Base-by-base conservation (phyloP, 2,113 vertebrate species). In the Indicator maculatus region DNA sequence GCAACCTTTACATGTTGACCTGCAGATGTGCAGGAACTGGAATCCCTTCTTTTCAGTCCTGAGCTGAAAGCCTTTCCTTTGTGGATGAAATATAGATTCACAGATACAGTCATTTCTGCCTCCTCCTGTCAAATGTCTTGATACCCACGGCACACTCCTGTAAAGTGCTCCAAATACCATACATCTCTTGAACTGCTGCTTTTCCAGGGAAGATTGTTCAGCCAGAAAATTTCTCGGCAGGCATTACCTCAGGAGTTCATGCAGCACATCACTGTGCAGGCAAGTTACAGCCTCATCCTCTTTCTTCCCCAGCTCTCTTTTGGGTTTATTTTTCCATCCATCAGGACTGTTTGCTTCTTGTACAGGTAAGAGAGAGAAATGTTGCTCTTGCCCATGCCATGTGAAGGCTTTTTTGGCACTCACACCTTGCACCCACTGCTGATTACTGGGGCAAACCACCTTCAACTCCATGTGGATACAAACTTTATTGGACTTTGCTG, bases 391-490 rank as follows among this genome's bases (percentile, higher is more conserved):
- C 74, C 70, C 60, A 13, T 74, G 79, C 31, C 26, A 30, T 7
- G 27, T 76, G 88, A 89, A 88, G 87, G 28, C 85, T 91, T 74
- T 86, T 77, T 89, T 88, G 95, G 56, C 52, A 50, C 72, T 27
- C 24, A 21, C 4, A 24, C 60, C 71, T 77, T 61, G 45, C n/a
- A 16, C 50, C 39, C 28, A 28, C 55, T 74, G 72, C 72, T 94
- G 87, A 91, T 80, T 85, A 92, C 95, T 64, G 69, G 79, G 67
- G 67, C 79, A 75, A 91, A 93, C 52, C 71, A 30, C 61, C 38
- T 75, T 41, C 39, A 85, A 69, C 53, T 93, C 90, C 75, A n/a
- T 33, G 56, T 33, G 74, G 82, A 47, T 28, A 47, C 60, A 63
- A 89, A 79, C 56, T 92, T 86, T 36, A 52, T 28, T 9, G 47